Evolutionary conservation across 2,113 vertebrate species (phyloP), one percentile per base, ranked within the genome.

Genomic region (Campylomormyrus tamandua): DNA sequence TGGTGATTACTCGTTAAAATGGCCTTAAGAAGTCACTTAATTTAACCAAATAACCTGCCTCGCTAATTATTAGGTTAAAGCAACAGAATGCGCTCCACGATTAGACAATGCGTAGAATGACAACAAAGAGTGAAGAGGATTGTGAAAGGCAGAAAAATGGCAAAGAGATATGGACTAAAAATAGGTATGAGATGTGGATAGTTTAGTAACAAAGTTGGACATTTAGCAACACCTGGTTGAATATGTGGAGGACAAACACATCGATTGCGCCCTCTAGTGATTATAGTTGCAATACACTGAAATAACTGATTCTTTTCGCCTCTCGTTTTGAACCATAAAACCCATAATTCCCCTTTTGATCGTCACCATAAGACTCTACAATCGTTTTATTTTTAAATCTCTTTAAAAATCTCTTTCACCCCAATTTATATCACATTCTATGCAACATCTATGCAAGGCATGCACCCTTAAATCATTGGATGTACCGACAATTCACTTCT

Each of bases 251-350:
- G 42, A 45, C 52, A 19, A 21, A 21, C 56, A 88, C 56, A 5
- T 88, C 56, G 53, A 62, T 88, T 45, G 87, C 87, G 87, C 87
- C 87, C 87, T 88, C 87, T 88, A 88, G 53, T n/a, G 87, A 88
- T 27, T 45, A 88, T 9, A 87, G 19, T 2, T 56, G 87, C 35
- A 35, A 21, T 31, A 50, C 11, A 31, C 49, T 58, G 21, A 42
- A 19, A 19, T 87, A 53, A 9, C 49, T 6, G 42, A 42, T 62
- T 42, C 87, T 27, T 39, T 48, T 53, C 50, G 24, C 53, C 35
- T 87, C 84, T 52, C 10, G 39, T 85, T 48, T 87, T 50, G 84
- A 50, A 15, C 24, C 42, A 13, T 50, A 27, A 46, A 27, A 8
- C 24, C 17, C 15, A 85, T 9, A 48, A 85, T 85, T 13, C 35